Evolutionary conservation across 2,113 vertebrate genomes (phyloP).

Genomic region (Eubucco bourcierii): DNA sequence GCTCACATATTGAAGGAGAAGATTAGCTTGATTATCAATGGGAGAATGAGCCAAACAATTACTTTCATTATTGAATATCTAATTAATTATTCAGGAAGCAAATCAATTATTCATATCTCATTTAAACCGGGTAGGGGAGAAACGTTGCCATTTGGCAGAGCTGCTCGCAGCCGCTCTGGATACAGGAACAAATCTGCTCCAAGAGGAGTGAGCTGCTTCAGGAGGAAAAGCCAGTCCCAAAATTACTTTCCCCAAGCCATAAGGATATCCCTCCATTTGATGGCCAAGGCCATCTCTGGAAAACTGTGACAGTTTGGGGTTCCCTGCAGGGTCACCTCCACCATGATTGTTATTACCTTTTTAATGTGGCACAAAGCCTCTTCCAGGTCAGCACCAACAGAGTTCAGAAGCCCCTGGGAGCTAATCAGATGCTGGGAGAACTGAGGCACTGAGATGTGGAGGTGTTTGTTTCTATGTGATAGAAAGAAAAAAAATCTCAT

Average conservation of each 20-base stretch:
- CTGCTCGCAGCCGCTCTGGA: slow-evolving; percentile 37
- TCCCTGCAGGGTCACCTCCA: background rate
- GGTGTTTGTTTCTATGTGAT: background rate
- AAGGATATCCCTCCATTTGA: background rate
- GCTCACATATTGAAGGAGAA: slow-evolving; percentile 44
- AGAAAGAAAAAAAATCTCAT: background rate
- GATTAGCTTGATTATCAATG: slow-evolving; percentile 77
- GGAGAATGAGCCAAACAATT: slow-evolving; percentile 82
- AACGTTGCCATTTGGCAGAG: slow-evolving; percentile 73
- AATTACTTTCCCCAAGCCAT: background rate
- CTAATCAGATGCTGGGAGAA: background rate
- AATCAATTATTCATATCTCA: slow-evolving; percentile 87
- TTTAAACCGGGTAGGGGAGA: slow-evolving; percentile 74
- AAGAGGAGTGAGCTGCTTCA: background rate
- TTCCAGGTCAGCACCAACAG: background rate
- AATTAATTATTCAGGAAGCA: slow-evolving; percentile 83
- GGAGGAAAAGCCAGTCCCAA: background rate
- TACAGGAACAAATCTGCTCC: slow-evolving; percentile 28
- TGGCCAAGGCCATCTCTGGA: background rate
- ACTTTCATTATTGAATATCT: slow-evolving; percentile 86
- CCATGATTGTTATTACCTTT: background rate
- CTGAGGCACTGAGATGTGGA: background rate
- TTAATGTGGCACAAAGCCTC: background rate
- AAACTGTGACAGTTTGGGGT: background rate
- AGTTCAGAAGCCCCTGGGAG: background rate